Evolutionary conservation across 2,113 vertebrate species (phyloP), one percentile per base, ranked within the genome.

Genomic region (Nanorana parkeri): DNA sequence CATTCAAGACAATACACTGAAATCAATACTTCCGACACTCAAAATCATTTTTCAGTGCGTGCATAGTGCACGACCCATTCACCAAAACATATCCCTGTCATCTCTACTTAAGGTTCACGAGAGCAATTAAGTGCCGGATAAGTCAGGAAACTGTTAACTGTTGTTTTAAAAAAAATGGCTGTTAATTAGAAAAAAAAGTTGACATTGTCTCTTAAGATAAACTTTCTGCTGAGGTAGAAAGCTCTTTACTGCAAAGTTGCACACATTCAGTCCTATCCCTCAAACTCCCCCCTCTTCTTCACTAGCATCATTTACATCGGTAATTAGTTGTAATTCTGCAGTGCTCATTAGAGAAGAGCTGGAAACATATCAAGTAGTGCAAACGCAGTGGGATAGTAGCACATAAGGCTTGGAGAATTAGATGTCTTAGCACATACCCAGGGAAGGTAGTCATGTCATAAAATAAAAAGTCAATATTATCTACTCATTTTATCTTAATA

Each of bases 221-320:
- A 93, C 93, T 92, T 96, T 95, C 91, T 95, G 94, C 94, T 95
- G 95, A 97, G 92, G 91, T 94, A 93, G 94, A 92, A 93, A 91
- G 94, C 92, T 93, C 93, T 95, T 95, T 94, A 96, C 91, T 94
- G 92, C 92, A 94, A 93, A 95, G 92, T 91, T 94, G 94, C 92
- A 94, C 92, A 92, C 94, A 93, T 93, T 87, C 68, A 90, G 89
- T 84, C 88, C 85, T 88, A 87, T 65, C 69, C 68, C 86, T 76
- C 80, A 81, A 65, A 63, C 85, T 77, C 76, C 80, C 87, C 76
- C 63, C 92, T 93, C 91, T 88, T 89, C 91, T 89, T 91, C 87
- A 91, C 91, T 84, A 89, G 93, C 93, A 94, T 93, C 93, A 94
- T 95, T 96, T 95, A 94, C 93, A 95, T 94, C 91, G 91, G 91